Base-by-base conservation (phyloP, 2,797 vertebrate genomes). In the Centroberyx gerrardi region DNA sequence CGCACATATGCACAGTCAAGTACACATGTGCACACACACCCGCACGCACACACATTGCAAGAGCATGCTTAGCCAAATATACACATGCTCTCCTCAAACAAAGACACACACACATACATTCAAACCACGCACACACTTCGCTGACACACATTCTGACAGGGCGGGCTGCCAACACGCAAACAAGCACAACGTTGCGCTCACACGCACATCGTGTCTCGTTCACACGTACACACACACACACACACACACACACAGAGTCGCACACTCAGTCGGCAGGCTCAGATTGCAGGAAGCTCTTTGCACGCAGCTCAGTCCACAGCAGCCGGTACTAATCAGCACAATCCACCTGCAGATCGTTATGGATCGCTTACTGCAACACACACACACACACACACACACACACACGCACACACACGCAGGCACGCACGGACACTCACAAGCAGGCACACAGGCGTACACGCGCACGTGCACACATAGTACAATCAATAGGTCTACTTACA, bases 271-370 rank as follows among this genome's bases (percentile, higher is more conserved):
- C 74, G 67, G 69, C 77, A 76, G 90, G 92, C 92, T 95, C 94
- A 74, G 91, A 92, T 95, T 95, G 93, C 95, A 95, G 94, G 94
- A 95, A 95, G 93, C 93, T 92, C 93, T 95, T 94, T 94, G 94
- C 91, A 94, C 91, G 93, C 94, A 93, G 93, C 91, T 91, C 93
- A 87, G 94, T 93, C 94, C 92, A 87, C 92, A 93, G 94, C 95
- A 95, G 91, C 93, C 93, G 94, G 93, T 94, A 95, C 93, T 95
- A 95, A 95, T 95, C 95, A 94, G 92, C 85, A 84, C 84, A 88
- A 94, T 94, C 92, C 94, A 95, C 94, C 95, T 95, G 94, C 94
- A 93, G 89, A 92, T 94, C 93, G 92, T 96, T 95, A 95, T 88
- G 93, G 92, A 94, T 94, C 93, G 87, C 89, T 95, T 94, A 88